Base-by-base conservation (phyloP, 2,797 vertebrate species). In the Onychomys arenicola region DNA sequence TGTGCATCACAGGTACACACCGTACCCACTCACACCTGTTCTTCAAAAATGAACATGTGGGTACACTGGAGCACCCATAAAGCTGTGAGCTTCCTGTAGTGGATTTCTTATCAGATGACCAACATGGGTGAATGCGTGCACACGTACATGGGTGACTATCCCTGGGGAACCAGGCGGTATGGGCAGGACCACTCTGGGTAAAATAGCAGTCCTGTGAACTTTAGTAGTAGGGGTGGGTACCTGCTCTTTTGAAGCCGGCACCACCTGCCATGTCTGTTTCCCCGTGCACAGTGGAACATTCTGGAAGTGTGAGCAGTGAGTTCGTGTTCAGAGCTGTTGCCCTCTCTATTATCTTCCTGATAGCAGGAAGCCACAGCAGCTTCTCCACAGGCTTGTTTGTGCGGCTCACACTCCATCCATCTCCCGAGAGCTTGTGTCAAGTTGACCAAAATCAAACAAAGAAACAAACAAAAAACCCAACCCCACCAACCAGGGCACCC, bases 231-330 rank as follows among this genome's bases (percentile, higher is more conserved):
- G 52, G 87, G 37, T 29, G 6, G 34, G 6, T 1, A 2, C 25
- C 32, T 14, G 12, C 11, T 46, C 34, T 81, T 43, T 86, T 67
- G n/a, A 25, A 71, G 32, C 37, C 3, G 2, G 25, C 10, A 46
- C 43, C 25, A 13, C 43, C 78, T 16, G 19, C 40, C 19, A 0
- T 0, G 2, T 40, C 75, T 40, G 3, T 19, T 57, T 83, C 4
- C 8, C 14, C 55, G 43, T 23, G 9, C 23, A 0, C 0, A 0
- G 16, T 12, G 1, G 77, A 61, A 73, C 10, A 3, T 32, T 69
- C 71, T 19, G 29, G 86, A n/a, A 65, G 34, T 23, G 0, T 7
- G 29, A 85, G 34, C 37, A 73, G 12, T 6, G 55, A n/a, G 83
- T 59, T 59, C 25, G n/a, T 57, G 16, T 63, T 59, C 85, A 37